These are phyloP conservation scores for Orchesella cincta DNA, from an alignment of 1,140 invertebrate species.

Conservation along the genomic window DNA sequence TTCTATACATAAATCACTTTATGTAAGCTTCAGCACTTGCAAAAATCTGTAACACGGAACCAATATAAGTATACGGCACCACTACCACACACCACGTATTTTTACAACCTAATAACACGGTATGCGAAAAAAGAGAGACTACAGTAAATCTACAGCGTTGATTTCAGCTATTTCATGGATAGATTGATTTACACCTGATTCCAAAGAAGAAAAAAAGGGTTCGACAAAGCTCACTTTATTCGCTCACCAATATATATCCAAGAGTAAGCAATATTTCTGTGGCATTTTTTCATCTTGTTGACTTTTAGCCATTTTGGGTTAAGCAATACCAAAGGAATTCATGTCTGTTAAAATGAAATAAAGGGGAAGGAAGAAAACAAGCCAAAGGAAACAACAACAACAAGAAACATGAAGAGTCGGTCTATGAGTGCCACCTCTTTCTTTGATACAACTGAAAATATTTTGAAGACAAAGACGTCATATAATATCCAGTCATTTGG, in stretches of 20 bases:
- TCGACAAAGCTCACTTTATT: not conserved
- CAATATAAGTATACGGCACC: too few relatives aligned
- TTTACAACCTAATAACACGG: too few relatives aligned
- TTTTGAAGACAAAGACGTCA: conserved; percentile 23
- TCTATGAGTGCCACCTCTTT: not conserved
- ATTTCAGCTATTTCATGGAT: conserved; percentile 14
- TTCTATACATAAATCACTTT: too few relatives aligned
- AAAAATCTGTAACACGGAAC: too few relatives aligned
- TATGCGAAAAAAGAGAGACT: not conserved
- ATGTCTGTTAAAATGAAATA: not conserved
- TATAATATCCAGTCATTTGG: conserved; percentile 11
- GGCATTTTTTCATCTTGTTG: conserved; percentile 24
- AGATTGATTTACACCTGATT: conserved; percentile 30
- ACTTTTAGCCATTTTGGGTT: conserved; percentile 13
- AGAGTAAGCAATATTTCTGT: not conserved
- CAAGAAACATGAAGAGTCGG: not conserved
- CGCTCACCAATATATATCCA: not conserved
- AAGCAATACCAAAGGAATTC: conserved; percentile 19
- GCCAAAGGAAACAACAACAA: not conserved
- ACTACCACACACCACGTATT: too few relatives aligned
- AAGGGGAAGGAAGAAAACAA: not conserved
- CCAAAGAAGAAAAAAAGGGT: not conserved
- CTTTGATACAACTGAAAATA: not conserved
- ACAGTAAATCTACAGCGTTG: not conserved
- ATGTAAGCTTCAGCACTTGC: too few relatives aligned